These are phyloP conservation scores for Lethenteron camtschaticum DNA, from an alignment of 2,113 vertebrate genomes.

Conservation along the genomic window DNA sequence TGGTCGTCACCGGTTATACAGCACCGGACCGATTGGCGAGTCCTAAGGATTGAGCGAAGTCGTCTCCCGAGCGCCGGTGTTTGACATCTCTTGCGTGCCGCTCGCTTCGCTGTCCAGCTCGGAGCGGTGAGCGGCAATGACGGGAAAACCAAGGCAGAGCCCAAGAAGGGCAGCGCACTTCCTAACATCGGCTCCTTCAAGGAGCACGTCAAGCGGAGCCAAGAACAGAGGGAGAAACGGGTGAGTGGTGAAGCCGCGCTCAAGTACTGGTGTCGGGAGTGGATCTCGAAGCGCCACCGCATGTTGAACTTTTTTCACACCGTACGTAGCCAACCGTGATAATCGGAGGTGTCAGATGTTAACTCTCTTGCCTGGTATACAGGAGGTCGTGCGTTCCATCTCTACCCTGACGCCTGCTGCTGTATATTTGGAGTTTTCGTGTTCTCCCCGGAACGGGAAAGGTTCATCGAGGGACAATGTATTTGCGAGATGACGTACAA, in stretches of 20 bases:
- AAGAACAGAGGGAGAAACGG: slow-evolving; percentile 26
- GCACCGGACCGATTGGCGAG: no score
- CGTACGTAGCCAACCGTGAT: neutral
- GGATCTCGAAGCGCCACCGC: neutral
- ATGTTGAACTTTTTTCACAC: neutral
- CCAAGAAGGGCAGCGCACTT: slow-evolving; percentile 15
- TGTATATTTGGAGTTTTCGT: no score
- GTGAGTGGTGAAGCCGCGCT: slow-evolving; percentile 14
- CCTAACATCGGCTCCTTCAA: slow-evolving; percentile 19
- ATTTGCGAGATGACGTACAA: no score
- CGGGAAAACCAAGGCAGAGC: slow-evolving; percentile 6
- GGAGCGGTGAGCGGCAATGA: neutral
- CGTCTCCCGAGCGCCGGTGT: no score
- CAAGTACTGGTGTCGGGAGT: neutral
- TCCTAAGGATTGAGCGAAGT: no score
- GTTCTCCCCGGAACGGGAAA: no score
- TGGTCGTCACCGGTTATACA: no score
- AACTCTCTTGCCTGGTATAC: neutral
- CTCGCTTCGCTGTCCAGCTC: no score
- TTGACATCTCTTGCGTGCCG: no score
- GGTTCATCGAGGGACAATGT: no score
- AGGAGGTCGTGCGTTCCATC: neutral
- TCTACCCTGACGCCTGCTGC: neutral
- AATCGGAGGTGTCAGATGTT: no score
- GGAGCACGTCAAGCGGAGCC: slow-evolving; percentile 22